Evolutionary conservation across 1,140 invertebrate species (phyloP), one percentile per base, ranked within the genome.

Genomic region (Tetramorium parvispinum): DNA sequence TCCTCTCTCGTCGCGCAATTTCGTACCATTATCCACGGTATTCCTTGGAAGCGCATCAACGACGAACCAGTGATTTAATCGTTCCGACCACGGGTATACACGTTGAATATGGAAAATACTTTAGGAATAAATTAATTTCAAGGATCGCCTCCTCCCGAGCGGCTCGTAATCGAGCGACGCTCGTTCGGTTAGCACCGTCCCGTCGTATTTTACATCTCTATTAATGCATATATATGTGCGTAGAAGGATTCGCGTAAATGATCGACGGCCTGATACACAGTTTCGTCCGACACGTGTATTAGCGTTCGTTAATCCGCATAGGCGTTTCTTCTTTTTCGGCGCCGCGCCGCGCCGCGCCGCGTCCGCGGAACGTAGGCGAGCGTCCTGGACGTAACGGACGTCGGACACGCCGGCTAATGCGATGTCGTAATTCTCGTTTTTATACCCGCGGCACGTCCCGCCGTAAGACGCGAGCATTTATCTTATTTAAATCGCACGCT

Each of bases 381-480:
- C 53, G 21, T 59, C 21, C 73, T 46, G 87, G 73, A 88, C 43
- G 53, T 59, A 82, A 73, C 65, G 59, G 57, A 88, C 73, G 85
- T n/a, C 57, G 81, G 88, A 76, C 88, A 88, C 73, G 85, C 21
- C 57, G 81, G 88, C 83, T 88, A 88, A 88, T 85, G 79, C 66
- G 88, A 89, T 85, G 57, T 85, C 87, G 87, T 89, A 85, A 88
- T 68, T 78, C 87, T 85, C 81, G 57, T 83, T 83, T 83, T 83
- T 83, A 83, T 88, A 88, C 32, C 49, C 87, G 21, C 71, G 49
- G 76, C 87, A 89, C 81, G 87, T 73, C 53, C 27, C 55, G 24
- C 27, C 71, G 40, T 85, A 85, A 61, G 61, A 88, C 70, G 87
- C 83, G 76, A 55, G 43, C 88, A 66, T 89, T 73, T 73, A 85